phyloP scores from a whole-genome alignment of 2,797 vertebrate species.

The Chlorospingus flavigularis region DNA sequence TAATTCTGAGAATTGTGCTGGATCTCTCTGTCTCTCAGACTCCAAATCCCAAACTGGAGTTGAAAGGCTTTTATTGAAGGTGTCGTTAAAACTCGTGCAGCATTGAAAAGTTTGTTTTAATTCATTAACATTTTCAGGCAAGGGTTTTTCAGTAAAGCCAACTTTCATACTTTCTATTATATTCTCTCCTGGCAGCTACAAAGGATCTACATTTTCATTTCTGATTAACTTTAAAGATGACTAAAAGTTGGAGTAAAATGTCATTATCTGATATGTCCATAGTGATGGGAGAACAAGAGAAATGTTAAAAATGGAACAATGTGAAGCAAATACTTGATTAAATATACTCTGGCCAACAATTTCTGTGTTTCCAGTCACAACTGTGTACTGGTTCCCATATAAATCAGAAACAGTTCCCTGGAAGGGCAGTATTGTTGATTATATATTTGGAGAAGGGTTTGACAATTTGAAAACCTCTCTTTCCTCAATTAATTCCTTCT shows the following conservation, averaged over 20 bases:
- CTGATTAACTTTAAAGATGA: neutral
- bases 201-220: neutral
- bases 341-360: neutral
- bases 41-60: neutral
- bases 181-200: neutral
- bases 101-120: neutral
- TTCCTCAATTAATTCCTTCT: neutral
- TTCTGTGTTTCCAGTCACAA: neutral
- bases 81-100: neutral
- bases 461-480: neutral
- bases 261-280: neutral
- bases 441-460: neutral
- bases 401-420: conserved; percentile 11
- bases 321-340: conserved; percentile 23
- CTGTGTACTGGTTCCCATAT: neutral
- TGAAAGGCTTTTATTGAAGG: neutral
- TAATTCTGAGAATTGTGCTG: neutral
- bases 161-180: neutral
- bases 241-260: neutral
- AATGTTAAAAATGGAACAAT: conserved; percentile 22
- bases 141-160: neutral
- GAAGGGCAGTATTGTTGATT: neutral
- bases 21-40: neutral
- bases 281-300: neutral
- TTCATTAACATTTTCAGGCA: neutral